phyloP scores from a whole-genome alignment of 1,140 invertebrate species.

The Ceratoteleas bidentatus region DNA sequence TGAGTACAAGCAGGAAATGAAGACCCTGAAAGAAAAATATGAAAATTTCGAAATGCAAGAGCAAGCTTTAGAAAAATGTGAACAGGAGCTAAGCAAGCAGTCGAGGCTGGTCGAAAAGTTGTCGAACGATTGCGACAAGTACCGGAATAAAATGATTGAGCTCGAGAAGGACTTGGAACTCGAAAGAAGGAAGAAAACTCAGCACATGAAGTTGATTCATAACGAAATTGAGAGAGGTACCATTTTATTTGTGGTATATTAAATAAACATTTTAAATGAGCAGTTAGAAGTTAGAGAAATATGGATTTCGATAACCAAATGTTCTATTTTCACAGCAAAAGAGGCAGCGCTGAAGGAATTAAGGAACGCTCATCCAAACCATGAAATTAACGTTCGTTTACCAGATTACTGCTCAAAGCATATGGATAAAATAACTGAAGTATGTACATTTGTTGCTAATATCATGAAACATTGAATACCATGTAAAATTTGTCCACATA shows the following conservation, averaged over 20 bases:
- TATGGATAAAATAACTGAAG: conserved; percentile 75
- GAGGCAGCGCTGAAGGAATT: conserved; percentile 76
- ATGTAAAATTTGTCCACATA: no score
- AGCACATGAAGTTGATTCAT: conserved; percentile 73
- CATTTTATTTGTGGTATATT: neutral
- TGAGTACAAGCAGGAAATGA: conserved; percentile 75
- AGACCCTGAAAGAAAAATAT: conserved; percentile 72
- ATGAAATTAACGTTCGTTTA: conserved; percentile 72
- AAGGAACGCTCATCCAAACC: conserved; percentile 73
- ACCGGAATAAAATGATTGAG: conserved; percentile 72
- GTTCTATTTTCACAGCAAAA: conserved; percentile 69
- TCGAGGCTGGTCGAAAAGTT: conserved; percentile 69
- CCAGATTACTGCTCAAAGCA: conserved; percentile 77
- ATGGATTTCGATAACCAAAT: neutral
- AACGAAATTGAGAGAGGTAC: conserved; percentile 74
- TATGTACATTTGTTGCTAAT: conserved; percentile 42
- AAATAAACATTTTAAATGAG: neutral
- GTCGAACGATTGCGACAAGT: conserved; percentile 70
- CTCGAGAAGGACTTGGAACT: conserved; percentile 74
- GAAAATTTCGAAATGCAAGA: conserved; percentile 65
- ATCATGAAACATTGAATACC: no score
- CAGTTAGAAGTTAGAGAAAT: neutral
- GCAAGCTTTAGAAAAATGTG: conserved; percentile 67
- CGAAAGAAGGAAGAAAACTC: conserved; percentile 72
- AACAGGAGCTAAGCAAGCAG: conserved; percentile 70